Conservation (phyloP, 2,113 vertebrate species). For the Thalassoma bifasciatum region DNA sequence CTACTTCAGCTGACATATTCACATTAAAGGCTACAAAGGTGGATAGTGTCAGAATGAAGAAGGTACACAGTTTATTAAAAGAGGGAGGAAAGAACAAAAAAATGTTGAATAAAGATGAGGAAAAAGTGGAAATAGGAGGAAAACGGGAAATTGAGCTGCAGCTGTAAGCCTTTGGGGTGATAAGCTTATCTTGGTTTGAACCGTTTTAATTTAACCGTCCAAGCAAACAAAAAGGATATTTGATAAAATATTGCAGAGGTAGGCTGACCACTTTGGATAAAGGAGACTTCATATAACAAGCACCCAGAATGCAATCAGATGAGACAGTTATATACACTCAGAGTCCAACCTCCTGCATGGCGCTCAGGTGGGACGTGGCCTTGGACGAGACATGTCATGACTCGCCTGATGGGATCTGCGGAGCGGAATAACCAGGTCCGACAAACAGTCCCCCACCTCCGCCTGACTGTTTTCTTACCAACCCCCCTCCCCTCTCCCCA, state of each 20-base stretch:
- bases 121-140: constrained; percentile 47
- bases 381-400: constrained; percentile 67
- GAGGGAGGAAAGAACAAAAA: constrained; percentile 29
- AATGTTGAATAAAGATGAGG: constrained; percentile 42
- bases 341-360: constrained; percentile 52
- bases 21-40: constrained; percentile 12
- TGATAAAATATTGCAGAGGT: constrained; percentile 53
- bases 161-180: constrained; percentile 48
- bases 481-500: constrained; percentile 11
- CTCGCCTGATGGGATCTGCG: constrained; percentile 72
- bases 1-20: constrained; percentile 33
- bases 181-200: constrained; percentile 62
- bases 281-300: constrained; percentile 48
- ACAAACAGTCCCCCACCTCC: constrained; percentile 72
- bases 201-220: constrained; percentile 57
- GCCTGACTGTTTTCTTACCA: constrained; percentile 54
- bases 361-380: constrained; percentile 71
- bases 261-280: constrained; percentile 39
- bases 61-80: constrained; percentile 46
- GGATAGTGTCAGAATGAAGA: constrained; percentile 34
- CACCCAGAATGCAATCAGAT: constrained; percentile 66
- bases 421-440: constrained; percentile 76
- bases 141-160: constrained; percentile 60
- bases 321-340: constrained; percentile 65
- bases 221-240: constrained; percentile 58